Base-by-base conservation (phyloP, 2,113 vertebrate species). In the Antigone vipio region DNA sequence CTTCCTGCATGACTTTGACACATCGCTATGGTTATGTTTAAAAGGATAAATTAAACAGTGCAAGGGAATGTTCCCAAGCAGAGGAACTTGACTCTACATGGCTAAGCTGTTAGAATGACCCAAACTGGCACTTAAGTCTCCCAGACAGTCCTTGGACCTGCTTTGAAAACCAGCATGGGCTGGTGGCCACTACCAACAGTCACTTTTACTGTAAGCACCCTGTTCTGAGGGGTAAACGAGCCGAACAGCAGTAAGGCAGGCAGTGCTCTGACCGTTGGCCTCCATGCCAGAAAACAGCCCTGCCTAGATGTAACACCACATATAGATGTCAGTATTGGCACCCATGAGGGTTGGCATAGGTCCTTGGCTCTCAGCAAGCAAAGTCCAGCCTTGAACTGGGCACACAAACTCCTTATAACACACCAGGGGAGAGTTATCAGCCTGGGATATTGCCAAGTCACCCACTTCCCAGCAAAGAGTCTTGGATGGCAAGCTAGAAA, bases 31-130 rank as follows among this genome's bases (percentile, higher is more conserved):
- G n/a, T 22, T 75, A 55, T 84, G 52, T 56, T 84, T 91, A 79
- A 84, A 91, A 79, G 49, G 55, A 71, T 50, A 75, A 53, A 75
- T 91, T 88, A 91, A 88, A 88, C 77, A 78, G 40, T 26, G 11
- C 42, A 40, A 75, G 68, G 32, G 40, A 87, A 79, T 49, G 50
- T 83, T 90, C 38, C 50, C 17, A 90, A 74, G 26, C 44, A 59
- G 44, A 55, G 20, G 52, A 93, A 69, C 73, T 84, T 79, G 45
- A 69, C 38, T 87, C 4, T 64, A 40, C 23, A 63, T 34, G 49
- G 18, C 32, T 75, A 88, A 84, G 19, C 10, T 50, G 50, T 24
- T 64, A 75, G 32, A 80, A 88, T 50, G 62, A 84, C 35, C 56
- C 56, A 44, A 71, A 69, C 5, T 50, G 50, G 17, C 11, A 35